These are phyloP conservation scores for Ephestia elutella DNA, from an alignment of 1,140 invertebrate species.

Conservation along the genomic window DNA sequence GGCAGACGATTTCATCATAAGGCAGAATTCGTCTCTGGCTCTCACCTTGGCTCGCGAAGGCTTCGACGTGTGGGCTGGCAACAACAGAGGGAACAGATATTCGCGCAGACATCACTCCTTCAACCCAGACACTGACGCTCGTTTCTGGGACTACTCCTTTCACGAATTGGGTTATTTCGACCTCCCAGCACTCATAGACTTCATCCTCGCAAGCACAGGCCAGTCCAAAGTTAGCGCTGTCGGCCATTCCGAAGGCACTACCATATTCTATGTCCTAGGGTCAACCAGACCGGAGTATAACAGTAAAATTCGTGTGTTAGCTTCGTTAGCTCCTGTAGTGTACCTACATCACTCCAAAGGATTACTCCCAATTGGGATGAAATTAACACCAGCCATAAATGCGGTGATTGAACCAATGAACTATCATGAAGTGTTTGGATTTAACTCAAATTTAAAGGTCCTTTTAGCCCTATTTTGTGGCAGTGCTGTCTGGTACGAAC, in stretches of 20 bases:
- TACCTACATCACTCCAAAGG: slow-evolving; percentile 39
- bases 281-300: slow-evolving; percentile 71
- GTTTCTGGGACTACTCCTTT: slow-evolving; percentile 76
- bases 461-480: neutral
- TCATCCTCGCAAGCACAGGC: slow-evolving; percentile 68
- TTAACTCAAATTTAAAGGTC: slow-evolving; percentile 16
- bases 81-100: slow-evolving; percentile 78
- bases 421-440: slow-evolving; percentile 29
- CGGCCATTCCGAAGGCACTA: slow-evolving; percentile 72
- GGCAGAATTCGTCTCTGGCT: slow-evolving; percentile 67
- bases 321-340: slow-evolving; percentile 77
- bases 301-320: slow-evolving; percentile 44
- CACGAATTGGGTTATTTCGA: slow-evolving; percentile 77
- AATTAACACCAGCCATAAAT: slow-evolving; percentile 17
- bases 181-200: slow-evolving; percentile 77
- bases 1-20: slow-evolving; percentile 77
- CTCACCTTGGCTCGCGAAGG: slow-evolving; percentile 61
- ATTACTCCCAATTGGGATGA: slow-evolving; percentile 14
- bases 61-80: slow-evolving; percentile 81
- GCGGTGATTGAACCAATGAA: neutral
- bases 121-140: slow-evolving; percentile 50
- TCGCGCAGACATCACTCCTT: slow-evolving; percentile 70
- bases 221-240: slow-evolving; percentile 60
- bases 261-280: slow-evolving; percentile 64
- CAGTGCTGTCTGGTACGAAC: slow-evolving; percentile 21